A percentile compares a stretch with the other conserved stretches of the same genome.
These are phyloP conservation scores for Cyclina sinensis DNA, from an alignment of 1,140 invertebrate genomes.

Conservation along the genomic window DNA sequence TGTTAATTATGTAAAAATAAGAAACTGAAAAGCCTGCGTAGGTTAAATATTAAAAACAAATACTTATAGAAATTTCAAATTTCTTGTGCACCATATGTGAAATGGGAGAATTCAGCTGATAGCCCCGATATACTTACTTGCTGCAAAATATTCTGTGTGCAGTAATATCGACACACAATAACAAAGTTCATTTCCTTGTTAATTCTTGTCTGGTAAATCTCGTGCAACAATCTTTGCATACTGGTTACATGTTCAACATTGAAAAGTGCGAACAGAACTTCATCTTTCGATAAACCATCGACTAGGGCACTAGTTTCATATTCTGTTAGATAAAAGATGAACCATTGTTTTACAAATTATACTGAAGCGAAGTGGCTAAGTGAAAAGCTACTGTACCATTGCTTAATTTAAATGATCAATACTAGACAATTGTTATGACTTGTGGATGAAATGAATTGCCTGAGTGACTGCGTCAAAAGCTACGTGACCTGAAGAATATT, in stretches of 20 bases:
- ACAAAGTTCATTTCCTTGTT: background rate
- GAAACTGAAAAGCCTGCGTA: background rate
- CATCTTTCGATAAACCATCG: background rate
- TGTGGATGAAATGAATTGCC: too few relatives aligned
- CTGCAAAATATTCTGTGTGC: background rate
- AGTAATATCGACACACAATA: background rate
- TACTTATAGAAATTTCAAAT: background rate
- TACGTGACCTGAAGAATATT: too few relatives aligned
- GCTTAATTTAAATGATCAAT: too few relatives aligned
- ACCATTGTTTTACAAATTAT: too few relatives aligned
- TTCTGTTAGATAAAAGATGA: background rate
- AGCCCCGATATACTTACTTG: background rate
- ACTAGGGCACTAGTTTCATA: background rate
- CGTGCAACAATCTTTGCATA: background rate
- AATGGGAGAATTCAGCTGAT: background rate
- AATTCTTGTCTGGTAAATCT: background rate
- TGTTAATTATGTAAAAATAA: too few relatives aligned
- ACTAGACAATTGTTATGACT: too few relatives aligned
- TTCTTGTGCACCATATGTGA: background rate
- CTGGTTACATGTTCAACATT: background rate
- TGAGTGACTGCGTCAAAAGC: too few relatives aligned
- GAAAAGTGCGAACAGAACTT: constrained; percentile 1
- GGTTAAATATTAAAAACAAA: background rate
- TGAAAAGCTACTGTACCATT: too few relatives aligned
- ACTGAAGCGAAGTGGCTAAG: too few relatives aligned